phyloP scores from a whole-genome alignment of 2,888 invertebrate genomes.

The Cosmia pyralina region DNA sequence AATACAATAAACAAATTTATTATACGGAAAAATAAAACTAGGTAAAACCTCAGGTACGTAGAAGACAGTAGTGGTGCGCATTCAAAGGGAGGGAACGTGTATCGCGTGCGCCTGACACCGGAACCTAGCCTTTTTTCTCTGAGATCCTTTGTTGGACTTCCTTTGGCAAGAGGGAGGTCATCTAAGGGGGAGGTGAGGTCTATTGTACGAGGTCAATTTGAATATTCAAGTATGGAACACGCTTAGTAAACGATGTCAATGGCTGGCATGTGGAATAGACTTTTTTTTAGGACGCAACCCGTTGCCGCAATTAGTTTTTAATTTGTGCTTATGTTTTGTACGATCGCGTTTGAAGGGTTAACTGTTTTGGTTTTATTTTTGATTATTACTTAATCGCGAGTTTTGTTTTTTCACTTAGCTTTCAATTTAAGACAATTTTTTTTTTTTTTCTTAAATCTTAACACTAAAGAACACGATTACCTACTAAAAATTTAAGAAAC shows the following conservation, averaged over 20 bases:
- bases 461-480: background rate
- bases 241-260: conserved; percentile 80
- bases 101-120: conserved; percentile 85
- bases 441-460: background rate
- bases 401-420: background rate
- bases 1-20: conserved; percentile 69
- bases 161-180: conserved; percentile 74
- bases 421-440: background rate
- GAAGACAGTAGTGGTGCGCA: conserved; percentile 63
- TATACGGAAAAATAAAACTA: conserved; percentile 62
- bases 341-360: conserved; percentile 41
- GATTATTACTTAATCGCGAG: conserved; percentile 1
- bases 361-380: conserved; percentile 18
- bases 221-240: conserved; percentile 85
- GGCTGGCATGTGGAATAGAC: conserved; percentile 60
- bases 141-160: conserved; percentile 84
- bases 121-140: conserved; percentile 84
- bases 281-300: conserved; percentile 57
- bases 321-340: conserved; percentile 44
- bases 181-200: conserved; percentile 66
- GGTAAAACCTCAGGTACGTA: conserved; percentile 62
- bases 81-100: conserved; percentile 63
- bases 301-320: conserved; percentile 65
- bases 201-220: conserved; percentile 83
- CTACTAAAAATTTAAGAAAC: background rate